A percentile compares a stretch with the other conserved stretches of the same genome.
Evolutionary conservation across 2,113 vertebrate species (phyloP).

Genomic region (Galemys pyrenaicus): DNA sequence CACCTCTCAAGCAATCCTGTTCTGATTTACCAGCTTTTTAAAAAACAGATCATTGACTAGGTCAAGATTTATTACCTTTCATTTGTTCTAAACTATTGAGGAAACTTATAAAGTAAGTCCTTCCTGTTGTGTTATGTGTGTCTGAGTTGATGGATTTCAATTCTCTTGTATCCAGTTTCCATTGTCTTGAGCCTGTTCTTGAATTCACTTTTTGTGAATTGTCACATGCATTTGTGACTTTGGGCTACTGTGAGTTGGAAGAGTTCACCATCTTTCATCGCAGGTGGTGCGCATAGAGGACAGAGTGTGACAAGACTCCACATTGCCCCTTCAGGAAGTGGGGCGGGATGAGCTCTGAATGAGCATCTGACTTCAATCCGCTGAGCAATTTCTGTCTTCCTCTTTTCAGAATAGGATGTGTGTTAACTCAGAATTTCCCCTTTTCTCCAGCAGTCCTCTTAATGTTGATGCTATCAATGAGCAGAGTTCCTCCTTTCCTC

Average conservation of each 20-base stretch:
- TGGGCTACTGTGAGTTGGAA: neutral
- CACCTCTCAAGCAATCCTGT: fast-evolving
- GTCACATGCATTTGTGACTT: neutral
- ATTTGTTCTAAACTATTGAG: neutral
- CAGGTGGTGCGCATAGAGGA: neutral
- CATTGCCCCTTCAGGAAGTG: neutral
- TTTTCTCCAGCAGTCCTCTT: neutral
- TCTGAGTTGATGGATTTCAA: neutral
- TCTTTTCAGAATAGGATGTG: neutral
- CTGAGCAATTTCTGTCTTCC: neutral
- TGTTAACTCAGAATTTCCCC: neutral
- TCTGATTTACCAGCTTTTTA: too few species aligned
- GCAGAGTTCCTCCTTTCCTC: neutral
- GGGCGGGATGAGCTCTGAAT: neutral
- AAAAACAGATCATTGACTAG: neutral
- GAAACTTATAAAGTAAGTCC: neutral
- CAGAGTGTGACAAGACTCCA: neutral
- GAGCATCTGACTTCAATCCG: neutral
- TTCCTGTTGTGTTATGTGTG: neutral
- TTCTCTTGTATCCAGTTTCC: neutral
- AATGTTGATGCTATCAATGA: neutral
- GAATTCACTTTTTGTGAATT: neutral
- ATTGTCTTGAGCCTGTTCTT: neutral
- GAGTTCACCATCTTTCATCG: neutral
- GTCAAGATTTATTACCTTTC: neutral